Evolutionary conservation across 2,113 vertebrate species (phyloP).

Genomic region (Rattus norvegicus): DNA sequence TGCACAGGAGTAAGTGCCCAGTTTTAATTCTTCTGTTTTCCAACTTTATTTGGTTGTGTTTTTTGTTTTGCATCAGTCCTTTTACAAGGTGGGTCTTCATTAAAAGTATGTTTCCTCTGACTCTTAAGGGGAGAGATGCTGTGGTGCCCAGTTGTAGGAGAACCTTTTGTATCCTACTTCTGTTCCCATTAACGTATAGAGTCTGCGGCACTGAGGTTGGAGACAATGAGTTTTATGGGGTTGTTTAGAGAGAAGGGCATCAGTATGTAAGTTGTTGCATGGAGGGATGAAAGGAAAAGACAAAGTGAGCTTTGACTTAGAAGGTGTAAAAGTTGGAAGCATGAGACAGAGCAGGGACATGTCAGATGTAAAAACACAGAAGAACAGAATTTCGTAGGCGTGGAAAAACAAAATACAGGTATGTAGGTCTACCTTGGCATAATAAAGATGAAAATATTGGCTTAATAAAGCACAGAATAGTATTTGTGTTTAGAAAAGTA

Average conservation of each 20-base stretch:
- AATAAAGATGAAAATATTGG: neutral
- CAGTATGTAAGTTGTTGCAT: neutral
- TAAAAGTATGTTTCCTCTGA: neutral
- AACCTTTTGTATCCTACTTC: neutral
- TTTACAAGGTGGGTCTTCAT: neutral
- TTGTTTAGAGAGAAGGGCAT: neutral
- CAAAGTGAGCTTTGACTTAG: neutral
- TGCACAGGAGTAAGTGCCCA: neutral
- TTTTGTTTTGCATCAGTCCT: neutral
- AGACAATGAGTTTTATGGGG: neutral
- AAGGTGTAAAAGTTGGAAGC: neutral
- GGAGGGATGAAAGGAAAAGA: neutral
- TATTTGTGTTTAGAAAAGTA: neutral
- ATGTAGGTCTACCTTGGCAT: neutral
- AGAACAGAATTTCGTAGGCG: neutral
- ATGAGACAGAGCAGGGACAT: neutral
- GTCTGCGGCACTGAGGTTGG: neutral
- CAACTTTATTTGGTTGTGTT: neutral
- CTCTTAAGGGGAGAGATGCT: neutral
- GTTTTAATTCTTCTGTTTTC: neutral
- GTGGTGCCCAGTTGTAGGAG: neutral
- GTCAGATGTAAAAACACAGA: neutral
- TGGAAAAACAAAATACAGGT: neutral
- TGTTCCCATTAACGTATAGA: neutral
- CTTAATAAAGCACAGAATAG: neutral